phyloP scores from a whole-genome alignment of 2,113 vertebrate species.

The Phalacrocorax aristotelis region DNA sequence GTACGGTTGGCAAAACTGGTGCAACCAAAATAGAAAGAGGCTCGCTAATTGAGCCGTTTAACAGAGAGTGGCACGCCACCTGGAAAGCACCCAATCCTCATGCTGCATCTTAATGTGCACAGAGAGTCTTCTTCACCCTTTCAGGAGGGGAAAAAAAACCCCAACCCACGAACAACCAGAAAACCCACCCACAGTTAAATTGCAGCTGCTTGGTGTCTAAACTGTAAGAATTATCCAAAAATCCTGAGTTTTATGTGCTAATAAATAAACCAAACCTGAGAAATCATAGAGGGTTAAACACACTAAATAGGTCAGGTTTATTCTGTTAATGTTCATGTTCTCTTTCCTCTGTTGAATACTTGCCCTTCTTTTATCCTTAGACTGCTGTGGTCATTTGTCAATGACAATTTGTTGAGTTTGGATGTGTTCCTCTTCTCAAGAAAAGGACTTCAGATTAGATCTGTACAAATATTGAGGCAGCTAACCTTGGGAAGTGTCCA shows the following conservation, averaged over 20 bases:
- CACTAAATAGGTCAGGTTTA: not conserved
- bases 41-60: conserved; percentile 70
- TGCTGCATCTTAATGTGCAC: conserved; percentile 52
- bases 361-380: conserved; percentile 33
- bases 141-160: not conserved
- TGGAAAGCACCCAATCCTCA: conserved; percentile 57
- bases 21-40: not conserved
- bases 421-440: conserved; percentile 12
- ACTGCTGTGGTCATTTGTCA: conserved; percentile 45
- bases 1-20: conserved; percentile 41
- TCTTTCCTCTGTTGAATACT: conserved; percentile 16
- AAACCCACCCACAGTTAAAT: not conserved
- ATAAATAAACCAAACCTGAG: not conserved
- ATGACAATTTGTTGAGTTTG: conserved; percentile 48
- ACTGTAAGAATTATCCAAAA: not conserved
- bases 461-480: conserved; percentile 24
- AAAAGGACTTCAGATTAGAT: conserved; percentile 45
- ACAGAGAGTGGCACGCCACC: conserved; percentile 19
- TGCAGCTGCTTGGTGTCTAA: conserved; percentile 17
- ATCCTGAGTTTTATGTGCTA: not conserved
- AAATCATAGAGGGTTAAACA: not conserved
- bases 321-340: not conserved
- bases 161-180: not conserved
- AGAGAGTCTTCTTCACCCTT: conserved; percentile 37
- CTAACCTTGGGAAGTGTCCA: conserved; percentile 57